Evolutionary conservation across 2,888 invertebrate genomes (phyloP).

Genomic region (Polydrusus pterygomalis): DNA sequence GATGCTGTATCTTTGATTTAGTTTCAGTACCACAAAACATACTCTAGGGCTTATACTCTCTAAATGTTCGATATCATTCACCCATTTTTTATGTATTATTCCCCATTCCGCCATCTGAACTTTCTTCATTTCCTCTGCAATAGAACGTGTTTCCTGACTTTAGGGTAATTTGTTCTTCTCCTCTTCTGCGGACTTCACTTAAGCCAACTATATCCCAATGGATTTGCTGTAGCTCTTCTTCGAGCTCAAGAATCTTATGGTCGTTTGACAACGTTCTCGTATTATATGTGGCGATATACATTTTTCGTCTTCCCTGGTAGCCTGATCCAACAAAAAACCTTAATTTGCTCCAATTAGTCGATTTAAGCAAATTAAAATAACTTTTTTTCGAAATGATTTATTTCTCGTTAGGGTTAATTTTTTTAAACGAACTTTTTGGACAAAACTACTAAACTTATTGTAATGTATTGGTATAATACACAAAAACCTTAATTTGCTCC

Average conservation of each 20-base stretch:
- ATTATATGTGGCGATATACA: too few species aligned
- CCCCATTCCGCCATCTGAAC: constrained; percentile 27
- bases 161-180: constrained; percentile 27
- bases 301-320: constrained; percentile 17
- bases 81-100: constrained; percentile 25
- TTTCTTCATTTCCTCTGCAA: constrained; percentile 25
- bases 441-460: too few species aligned
- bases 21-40: constrained; percentile 31
- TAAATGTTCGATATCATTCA: constrained; percentile 19
- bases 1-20: too few species aligned
- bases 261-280: constrained; percentile 35
- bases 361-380: too few species aligned
- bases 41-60: constrained; percentile 37
- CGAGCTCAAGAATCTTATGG: constrained; percentile 39
- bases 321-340: too few species aligned
- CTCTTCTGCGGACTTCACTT: too few species aligned
- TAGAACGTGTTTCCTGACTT: constrained; percentile 30
- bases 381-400: too few species aligned
- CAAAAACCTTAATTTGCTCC: too few species aligned
- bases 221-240: constrained; percentile 38
- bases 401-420: too few species aligned
- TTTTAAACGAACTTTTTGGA: too few species aligned
- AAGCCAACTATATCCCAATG: constrained; percentile 39
- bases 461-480: too few species aligned
- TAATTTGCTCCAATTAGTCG: too few species aligned